Conservation (phyloP, 2,888 invertebrate genomes). For the Eilema griseolum region DNA sequence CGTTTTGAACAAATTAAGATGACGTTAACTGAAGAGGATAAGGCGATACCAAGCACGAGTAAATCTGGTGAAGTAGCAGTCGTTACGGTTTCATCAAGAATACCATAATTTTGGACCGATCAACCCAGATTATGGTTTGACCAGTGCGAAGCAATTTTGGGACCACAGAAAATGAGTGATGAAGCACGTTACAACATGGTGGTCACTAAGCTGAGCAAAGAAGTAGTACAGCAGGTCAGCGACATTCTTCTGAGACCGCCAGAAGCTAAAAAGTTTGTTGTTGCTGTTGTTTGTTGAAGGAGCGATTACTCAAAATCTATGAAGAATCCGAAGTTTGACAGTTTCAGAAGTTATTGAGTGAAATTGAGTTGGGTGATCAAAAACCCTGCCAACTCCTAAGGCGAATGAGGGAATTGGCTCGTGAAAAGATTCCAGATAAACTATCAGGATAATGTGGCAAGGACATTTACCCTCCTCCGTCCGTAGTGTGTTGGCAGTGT, state of each 20-base stretch:
- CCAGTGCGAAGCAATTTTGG: background rate
- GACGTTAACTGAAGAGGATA: no score
- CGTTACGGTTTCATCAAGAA: slow-evolving; percentile 8
- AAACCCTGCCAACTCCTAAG: slow-evolving; percentile 9
- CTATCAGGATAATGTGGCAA: background rate
- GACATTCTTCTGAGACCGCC: background rate
- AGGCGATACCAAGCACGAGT: no score
- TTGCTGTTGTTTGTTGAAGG: background rate
- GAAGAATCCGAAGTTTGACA: slow-evolving; percentile 7
- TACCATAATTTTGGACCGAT: slow-evolving; percentile 12
- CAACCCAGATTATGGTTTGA: slow-evolving; percentile 12
- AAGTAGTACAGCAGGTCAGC: slow-evolving; percentile 1
- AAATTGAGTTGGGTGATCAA: slow-evolving; percentile 10
- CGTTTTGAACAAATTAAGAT: no score
- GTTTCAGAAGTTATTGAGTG: slow-evolving; percentile 14
- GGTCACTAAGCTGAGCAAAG: slow-evolving; percentile 5
- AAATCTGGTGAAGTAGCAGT: background rate
- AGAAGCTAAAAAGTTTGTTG: background rate
- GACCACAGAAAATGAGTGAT: background rate
- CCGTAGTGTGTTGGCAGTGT: background rate
- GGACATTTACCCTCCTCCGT: background rate
- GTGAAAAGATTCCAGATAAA: background rate
- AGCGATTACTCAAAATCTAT: background rate
- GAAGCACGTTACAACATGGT: background rate
- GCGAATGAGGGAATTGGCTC: slow-evolving; percentile 6